These are phyloP conservation scores for Danionella dracula DNA, from an alignment of 2,797 vertebrate species.

Conservation along the genomic window DNA sequence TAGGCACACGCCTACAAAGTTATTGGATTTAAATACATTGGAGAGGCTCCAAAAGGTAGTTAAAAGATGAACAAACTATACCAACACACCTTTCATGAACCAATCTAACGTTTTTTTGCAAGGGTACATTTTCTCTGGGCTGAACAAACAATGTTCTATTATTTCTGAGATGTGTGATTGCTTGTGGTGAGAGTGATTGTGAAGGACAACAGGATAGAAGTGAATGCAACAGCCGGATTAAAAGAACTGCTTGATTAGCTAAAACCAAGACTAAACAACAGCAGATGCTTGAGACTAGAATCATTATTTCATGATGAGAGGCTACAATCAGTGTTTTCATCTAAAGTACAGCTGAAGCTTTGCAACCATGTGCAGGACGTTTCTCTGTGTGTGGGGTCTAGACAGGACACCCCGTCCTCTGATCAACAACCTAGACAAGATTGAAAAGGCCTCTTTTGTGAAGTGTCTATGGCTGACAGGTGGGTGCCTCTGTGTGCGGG, in stretches of 20 bases:
- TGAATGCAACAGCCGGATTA: background rate
- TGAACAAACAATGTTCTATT: slow-evolving; percentile 7
- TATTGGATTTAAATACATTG: too few relatives aligned
- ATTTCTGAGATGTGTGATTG: slow-evolving; percentile 1
- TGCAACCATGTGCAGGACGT: slow-evolving; percentile 8
- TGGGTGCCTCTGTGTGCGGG: slow-evolving; percentile 32
- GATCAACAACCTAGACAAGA: slow-evolving; percentile 46
- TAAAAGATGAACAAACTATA: background rate
- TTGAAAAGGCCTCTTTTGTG: slow-evolving; percentile 49
- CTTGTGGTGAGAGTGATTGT: background rate
- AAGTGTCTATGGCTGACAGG: slow-evolving; percentile 36
- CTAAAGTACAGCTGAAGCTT: slow-evolving; percentile 24
- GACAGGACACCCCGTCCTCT: slow-evolving; percentile 40
- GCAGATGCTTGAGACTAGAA: slow-evolving; percentile 26
- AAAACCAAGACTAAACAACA: slow-evolving; percentile 1
- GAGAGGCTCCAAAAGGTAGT: background rate
- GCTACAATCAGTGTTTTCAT: slow-evolving; percentile 33
- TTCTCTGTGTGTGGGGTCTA: slow-evolving; percentile 27
- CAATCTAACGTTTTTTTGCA: background rate
- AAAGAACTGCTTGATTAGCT: background rate
- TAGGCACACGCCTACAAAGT: too few relatives aligned
- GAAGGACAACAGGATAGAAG: slow-evolving; percentile 5
- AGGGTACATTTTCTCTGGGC: background rate
- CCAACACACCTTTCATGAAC: background rate
- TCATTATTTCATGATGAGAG: slow-evolving; percentile 18